phyloP scores from a whole-genome alignment of 2,888 invertebrate species.

The Coremacera marginata region DNA sequence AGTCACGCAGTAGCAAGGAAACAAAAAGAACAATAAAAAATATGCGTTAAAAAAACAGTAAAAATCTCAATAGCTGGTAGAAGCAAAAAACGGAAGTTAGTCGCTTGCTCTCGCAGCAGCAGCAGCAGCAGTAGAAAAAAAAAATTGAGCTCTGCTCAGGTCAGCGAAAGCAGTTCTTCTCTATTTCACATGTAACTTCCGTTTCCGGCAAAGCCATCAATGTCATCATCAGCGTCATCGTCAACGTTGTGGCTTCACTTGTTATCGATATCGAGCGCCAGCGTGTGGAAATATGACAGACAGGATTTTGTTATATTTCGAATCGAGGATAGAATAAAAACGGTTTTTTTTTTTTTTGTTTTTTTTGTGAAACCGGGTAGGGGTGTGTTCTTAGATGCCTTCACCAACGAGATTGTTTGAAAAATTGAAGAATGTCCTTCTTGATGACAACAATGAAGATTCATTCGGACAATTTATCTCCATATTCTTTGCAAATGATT shows the following conservation, averaged over 20 bases:
- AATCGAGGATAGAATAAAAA: no score
- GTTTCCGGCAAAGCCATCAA: slow-evolving; percentile 24
- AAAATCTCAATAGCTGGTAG: no score
- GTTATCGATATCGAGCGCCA: not conserved
- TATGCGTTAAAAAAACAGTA: no score
- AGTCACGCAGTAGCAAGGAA: no score
- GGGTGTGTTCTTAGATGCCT: not conserved
- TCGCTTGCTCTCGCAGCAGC: not conserved
- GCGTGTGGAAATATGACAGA: not conserved
- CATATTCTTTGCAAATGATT: not conserved
- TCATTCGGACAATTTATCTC: slow-evolving; percentile 30
- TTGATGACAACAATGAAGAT: slow-evolving; percentile 32
- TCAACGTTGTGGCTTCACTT: not conserved
- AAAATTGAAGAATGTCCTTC: slow-evolving; percentile 25
- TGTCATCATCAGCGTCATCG: not conserved
- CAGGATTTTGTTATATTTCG: not conserved
- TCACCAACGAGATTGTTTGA: not conserved
- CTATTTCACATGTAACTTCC: slow-evolving; percentile 14
- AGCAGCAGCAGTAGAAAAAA: not conserved
- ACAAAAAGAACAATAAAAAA: no score
- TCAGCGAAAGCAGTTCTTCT: not conserved
- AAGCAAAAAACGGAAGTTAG: not conserved
- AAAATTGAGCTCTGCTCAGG: not conserved
- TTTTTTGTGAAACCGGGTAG: not conserved
- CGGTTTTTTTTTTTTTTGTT: not conserved